Conservation (phyloP, 2,797 vertebrate species). For the Cyprinodon diabolis region DNA sequence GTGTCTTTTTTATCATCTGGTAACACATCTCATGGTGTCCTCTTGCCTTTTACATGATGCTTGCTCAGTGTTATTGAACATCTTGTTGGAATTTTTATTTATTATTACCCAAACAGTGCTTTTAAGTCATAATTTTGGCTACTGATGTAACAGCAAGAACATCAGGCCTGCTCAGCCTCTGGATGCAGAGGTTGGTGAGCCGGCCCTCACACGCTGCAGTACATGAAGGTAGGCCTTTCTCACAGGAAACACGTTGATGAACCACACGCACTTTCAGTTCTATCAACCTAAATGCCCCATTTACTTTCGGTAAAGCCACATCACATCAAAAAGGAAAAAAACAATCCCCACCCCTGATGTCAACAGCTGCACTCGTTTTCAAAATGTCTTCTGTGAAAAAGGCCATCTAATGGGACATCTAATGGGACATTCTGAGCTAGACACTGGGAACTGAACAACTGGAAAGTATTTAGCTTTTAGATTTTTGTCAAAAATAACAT, state of each 20-base stretch:
- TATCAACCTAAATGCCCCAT: neutral
- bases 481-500: neutral
- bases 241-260: constrained; percentile 12
- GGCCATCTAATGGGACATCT: neutral
- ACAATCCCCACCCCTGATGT: too few species aligned
- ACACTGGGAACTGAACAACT: constrained; percentile 5
- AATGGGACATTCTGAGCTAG: constrained; percentile 9
- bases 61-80: neutral
- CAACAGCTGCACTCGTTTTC: neutral
- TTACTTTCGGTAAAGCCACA: neutral
- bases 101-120: neutral
- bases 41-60: neutral
- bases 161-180: constrained; percentile 75
- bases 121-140: constrained; percentile 12
- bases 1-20: neutral
- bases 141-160: constrained; percentile 58
- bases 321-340: neutral
- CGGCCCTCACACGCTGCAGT: constrained; percentile 75
- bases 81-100: neutral
- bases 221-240: constrained; percentile 21
- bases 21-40: neutral
- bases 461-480: neutral
- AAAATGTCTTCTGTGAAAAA: constrained; percentile 31
- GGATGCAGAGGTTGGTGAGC: constrained; percentile 73
- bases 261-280: neutral